Evolutionary conservation across 2,888 invertebrate species (phyloP).

Genomic region (Micoletzkya japonica): DNA sequence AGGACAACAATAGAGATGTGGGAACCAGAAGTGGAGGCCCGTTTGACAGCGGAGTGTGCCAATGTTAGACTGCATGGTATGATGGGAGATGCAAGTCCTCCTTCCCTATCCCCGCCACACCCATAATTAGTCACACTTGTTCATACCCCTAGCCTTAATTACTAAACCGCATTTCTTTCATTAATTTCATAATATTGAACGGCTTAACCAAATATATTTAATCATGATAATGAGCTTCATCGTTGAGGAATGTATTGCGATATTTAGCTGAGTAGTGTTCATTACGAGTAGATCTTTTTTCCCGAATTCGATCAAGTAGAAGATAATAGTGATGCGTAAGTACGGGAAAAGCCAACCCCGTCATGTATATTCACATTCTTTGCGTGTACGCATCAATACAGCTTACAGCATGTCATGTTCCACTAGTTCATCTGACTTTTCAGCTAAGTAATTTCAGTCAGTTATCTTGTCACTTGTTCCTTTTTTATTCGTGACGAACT

Average conservation of each 20-base stretch:
- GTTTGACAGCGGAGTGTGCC: slow-evolving; percentile 52
- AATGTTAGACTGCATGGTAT: slow-evolving; percentile 35
- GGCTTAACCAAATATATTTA: no score
- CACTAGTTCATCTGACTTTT: no score
- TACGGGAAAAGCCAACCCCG: no score
- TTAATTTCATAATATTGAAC: not conserved
- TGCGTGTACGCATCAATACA: not conserved
- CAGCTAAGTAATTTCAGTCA: no score
- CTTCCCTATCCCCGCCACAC: not conserved
- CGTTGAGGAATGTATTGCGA: not conserved
- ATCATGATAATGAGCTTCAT: not conserved
- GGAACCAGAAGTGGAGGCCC: slow-evolving; percentile 54
- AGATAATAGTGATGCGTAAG: no score
- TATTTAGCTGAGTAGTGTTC: not conserved
- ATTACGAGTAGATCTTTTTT: no score
- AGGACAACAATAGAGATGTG: slow-evolving; percentile 44
- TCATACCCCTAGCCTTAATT: no score
- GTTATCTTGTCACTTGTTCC: not conserved
- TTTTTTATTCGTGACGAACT: not conserved
- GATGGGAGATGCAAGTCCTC: not conserved
- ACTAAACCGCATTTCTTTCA: no score
- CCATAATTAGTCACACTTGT: not conserved
- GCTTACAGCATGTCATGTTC: no score
- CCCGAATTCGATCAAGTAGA: not conserved
- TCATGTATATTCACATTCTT: no score